These are phyloP conservation scores for Pentalonia nigronervosa DNA, from an alignment of 1,140 invertebrate species.

Conservation along the genomic window DNA sequence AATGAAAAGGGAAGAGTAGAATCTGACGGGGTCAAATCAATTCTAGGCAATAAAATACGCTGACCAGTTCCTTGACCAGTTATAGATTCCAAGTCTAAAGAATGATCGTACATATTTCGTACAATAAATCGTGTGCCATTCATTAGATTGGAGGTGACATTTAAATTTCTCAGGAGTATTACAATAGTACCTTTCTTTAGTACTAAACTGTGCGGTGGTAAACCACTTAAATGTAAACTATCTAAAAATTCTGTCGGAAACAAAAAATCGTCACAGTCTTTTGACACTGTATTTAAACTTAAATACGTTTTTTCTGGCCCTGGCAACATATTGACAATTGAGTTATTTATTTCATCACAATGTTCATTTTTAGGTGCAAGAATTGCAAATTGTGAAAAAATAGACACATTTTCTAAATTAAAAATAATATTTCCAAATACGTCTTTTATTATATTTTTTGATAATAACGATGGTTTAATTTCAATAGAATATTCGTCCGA, in stretches of 20 bases:
- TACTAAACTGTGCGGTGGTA: background rate
- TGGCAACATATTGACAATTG: background rate
- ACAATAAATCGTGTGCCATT: no score
- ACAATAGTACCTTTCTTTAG: background rate
- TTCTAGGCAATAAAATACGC: background rate
- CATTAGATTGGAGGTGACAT: no score
- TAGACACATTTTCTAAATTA: slow-evolving; percentile 25
- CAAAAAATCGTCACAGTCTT: background rate
- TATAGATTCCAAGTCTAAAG: no score
- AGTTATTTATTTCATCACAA: background rate
- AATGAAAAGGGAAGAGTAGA: background rate
- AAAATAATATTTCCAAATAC: background rate
- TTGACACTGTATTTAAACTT: background rate
- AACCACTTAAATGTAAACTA: slow-evolving; percentile 6
- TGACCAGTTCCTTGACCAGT: no score
- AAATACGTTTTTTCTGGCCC: background rate
- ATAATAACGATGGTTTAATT: background rate
- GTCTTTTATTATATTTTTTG: background rate
- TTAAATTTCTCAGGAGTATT: no score
- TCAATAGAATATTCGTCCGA: background rate
- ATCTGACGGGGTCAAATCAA: slow-evolving; percentile 13
- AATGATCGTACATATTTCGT: no score
- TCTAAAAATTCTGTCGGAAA: background rate
- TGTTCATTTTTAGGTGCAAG: slow-evolving; percentile 21
- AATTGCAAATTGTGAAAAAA: slow-evolving; percentile 10